Conservation (phyloP, 2,888 invertebrate genomes). For the Dorcus hopei region DNA sequence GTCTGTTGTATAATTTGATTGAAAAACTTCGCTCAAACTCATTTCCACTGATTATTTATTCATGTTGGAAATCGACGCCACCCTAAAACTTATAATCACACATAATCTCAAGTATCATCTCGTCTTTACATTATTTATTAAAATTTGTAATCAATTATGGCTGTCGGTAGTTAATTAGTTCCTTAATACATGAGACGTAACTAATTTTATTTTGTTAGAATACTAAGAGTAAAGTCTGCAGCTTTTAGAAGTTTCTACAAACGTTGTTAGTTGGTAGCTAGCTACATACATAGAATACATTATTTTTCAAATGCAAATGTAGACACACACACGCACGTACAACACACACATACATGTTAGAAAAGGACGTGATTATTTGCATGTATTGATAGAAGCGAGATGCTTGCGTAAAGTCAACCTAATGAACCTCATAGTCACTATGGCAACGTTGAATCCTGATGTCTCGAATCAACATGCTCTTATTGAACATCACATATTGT, state of each 20-base stretch:
- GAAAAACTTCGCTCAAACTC: too few species aligned
- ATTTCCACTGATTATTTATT: too few species aligned
- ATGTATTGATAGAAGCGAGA: slow-evolving; percentile 3
- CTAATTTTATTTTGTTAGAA: too few species aligned
- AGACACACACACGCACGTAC: background rate
- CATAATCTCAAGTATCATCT: too few species aligned
- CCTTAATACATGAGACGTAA: too few species aligned
- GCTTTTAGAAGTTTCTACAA: slow-evolving; percentile 8
- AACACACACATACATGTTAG: background rate
- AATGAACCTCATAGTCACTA: slow-evolving; percentile 36
- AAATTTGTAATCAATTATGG: too few species aligned
- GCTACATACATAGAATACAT: slow-evolving; percentile 19
- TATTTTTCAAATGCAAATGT: slow-evolving; percentile 26
- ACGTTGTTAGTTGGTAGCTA: slow-evolving; percentile 15
- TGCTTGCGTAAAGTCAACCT: slow-evolving; percentile 30
- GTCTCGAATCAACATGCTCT: slow-evolving; percentile 37
- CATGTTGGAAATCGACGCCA: too few species aligned
- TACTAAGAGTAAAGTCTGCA: too few species aligned
- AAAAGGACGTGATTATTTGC: background rate
- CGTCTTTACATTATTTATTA: too few species aligned
- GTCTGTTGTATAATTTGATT: too few species aligned
- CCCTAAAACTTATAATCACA: too few species aligned
- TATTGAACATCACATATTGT: slow-evolving; percentile 40
- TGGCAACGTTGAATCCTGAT: slow-evolving; percentile 35
- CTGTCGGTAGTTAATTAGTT: too few species aligned